Base-by-base conservation (phyloP, 2,113 vertebrate genomes). In the Myiopsitta monachus region DNA sequence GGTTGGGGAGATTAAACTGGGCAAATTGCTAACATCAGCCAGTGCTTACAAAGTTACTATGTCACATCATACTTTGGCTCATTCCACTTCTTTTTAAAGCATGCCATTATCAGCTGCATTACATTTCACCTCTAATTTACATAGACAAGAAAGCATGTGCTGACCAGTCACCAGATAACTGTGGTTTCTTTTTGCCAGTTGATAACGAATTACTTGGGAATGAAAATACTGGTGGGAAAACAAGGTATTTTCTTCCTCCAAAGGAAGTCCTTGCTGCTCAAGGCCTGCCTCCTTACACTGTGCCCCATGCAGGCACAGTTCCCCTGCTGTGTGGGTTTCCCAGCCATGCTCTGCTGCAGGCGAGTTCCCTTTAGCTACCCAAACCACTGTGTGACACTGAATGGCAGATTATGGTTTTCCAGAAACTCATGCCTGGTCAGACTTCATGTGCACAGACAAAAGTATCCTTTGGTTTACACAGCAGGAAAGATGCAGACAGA, bases 391-490 rank as follows among this genome's bases (percentile, higher is more conserved):
- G 36, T 61, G 52, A 61, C 41, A 41, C 10, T 4, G 0, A 38
- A 39, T 2, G 26, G 52, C 38, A 77, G 6, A 44, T 17, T 24
- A 2, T 3, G 1, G 18, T 6, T 6, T 4, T 66, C 54, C 68
- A 77, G 44, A 21, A 84, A 14, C 83, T 85, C 66, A 14, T 2
- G 6, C 12, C 41, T 3, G 1, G 36, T 30, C 3, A 52, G 78
- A 23, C 23, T 55, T 41, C 0, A 8, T 51, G 47, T 19, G 43
- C 61, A 46, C 16, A 49, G 55, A 41, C n/a, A 59, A 0, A 0
- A 75, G 36, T 33, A 28, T 43, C 17, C 49, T 72, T 7, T 55
- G 68, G 22, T 36, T 36, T 59, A 59, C 57, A 59, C 47, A 85
- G 59, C 41, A 41, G 39, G 68, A 30, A 73, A 77, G 19, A 24